phyloP scores from a whole-genome alignment of 2,113 vertebrate genomes.

The Coreoperca whiteheadi region DNA sequence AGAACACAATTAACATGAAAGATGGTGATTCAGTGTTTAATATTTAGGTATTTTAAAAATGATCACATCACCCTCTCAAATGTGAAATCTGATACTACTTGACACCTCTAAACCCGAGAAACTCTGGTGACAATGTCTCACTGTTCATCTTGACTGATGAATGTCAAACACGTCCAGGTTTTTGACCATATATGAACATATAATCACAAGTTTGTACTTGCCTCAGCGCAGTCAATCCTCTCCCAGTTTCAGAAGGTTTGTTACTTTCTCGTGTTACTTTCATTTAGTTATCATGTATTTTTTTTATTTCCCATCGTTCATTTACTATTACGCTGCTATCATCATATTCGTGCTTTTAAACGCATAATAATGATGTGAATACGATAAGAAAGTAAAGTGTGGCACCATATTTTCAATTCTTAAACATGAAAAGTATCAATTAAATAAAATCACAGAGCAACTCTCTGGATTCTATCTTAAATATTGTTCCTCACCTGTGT shows the following conservation, averaged over 20 bases:
- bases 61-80: background rate
- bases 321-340: background rate
- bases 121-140: background rate
- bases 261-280: background rate
- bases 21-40: background rate
- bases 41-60: background rate
- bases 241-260: background rate
- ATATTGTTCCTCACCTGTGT: slow-evolving; percentile 62
- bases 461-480: background rate
- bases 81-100: background rate
- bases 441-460: background rate
- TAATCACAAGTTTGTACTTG: slow-evolving; percentile 14
- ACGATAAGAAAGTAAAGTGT: background rate
- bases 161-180: slow-evolving; percentile 38
- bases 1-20: background rate
- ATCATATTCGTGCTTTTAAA: background rate
- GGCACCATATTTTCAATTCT: background rate
- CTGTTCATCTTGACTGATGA: slow-evolving; percentile 45
- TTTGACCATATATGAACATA: slow-evolving; percentile 14
- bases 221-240: background rate
- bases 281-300: background rate
- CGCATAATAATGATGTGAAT: background rate
- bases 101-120: background rate
- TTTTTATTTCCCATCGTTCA: background rate
- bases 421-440: background rate